Evolutionary conservation across 37 sponge, comb jelly and placozoan species (phyloP).

Genomic region (Ephydatia muelleri): DNA sequence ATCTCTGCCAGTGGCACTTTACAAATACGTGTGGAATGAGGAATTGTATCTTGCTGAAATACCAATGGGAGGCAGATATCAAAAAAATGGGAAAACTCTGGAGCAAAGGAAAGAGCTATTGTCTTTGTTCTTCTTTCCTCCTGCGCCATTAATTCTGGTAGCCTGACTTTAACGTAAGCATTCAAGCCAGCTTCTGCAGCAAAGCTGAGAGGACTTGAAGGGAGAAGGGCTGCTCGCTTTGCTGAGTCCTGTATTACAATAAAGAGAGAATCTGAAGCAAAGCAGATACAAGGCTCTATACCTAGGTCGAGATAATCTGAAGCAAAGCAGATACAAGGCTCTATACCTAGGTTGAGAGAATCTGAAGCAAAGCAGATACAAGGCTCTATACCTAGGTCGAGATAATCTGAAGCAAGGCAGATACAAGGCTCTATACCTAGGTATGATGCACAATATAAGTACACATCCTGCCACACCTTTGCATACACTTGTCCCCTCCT

Average conservation of each 20-base stretch:
- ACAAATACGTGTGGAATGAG: background rate
- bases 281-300: no score
- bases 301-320: no score
- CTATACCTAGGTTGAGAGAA: no score
- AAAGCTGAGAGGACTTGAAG: slow-evolving; percentile 34
- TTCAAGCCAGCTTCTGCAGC: slow-evolving; percentile 64
- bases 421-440: no score
- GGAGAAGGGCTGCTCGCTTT: slow-evolving; percentile 11
- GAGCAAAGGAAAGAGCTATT: slow-evolving; percentile 70
- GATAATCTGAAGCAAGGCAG: no score
- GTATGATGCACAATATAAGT: no score
- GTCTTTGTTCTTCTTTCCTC: slow-evolving; percentile 50
- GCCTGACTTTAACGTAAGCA: slow-evolving; percentile 39
- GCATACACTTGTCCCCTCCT: no score
- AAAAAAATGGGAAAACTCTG: slow-evolving; percentile 69
- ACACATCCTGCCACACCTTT: no score
- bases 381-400: no score
- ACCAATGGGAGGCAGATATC: slow-evolving; percentile 63
- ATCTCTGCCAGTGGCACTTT: slow-evolving; percentile 25
- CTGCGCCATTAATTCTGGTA: slow-evolving; percentile 17
- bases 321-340: no score
- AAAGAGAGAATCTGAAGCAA: no score
- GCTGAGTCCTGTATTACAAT: slow-evolving; percentile 53
- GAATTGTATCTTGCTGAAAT: background rate
- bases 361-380: no score